Base-by-base conservation (phyloP, 2,797 vertebrate genomes). In the Crenichthys baileyi region DNA sequence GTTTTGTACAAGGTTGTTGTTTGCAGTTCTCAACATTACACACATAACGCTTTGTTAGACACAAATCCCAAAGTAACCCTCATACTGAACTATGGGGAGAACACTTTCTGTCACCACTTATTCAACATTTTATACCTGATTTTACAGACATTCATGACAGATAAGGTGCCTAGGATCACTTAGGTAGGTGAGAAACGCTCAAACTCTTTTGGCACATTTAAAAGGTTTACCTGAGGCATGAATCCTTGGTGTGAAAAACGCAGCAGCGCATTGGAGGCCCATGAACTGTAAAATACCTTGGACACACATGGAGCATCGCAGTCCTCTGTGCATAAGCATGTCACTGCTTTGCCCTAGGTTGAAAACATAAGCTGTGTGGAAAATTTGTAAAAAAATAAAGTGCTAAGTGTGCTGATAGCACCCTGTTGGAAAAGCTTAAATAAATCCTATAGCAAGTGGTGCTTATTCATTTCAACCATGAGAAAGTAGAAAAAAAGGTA, bases 131-230 rank as follows among this genome's bases (percentile, higher is more conserved):
- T 50, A 78, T 77, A 60, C 26, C 22, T 15, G 12, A 29, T 85
- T 87, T 87, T 81, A 81, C 82, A 84, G 79, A 78, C 78, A 81
- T 87, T 77, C 83, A 76, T 65, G 84, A 88, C 70, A 81, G 72
- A 84, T 83, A 70, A 80, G 76, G 83, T 83, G 82, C 83, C 65
- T 79, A 72, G 29, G 79, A 81, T 90, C 73, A 84, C 63, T 80
- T 70, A 15, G 65, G 29, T 53, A 51, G 83, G 79, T 13, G 85
- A 87, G 56, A 87, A 87, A 83, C 20, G 46, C 76, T 50, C 81
- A 85, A 82, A 70, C 67, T 1, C 76, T 83, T 79, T 55, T 81
- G 75, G 83, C 83, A 85, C 79, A 80, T 82, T 88, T 79, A 60
- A 88, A 85, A 84, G 76, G 63, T 80, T 61, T 2, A 75, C 86